Evolutionary conservation across 2,888 invertebrate species (phyloP), one percentile per base, ranked within the genome.

Genomic region (Schizaphis graminum): DNA sequence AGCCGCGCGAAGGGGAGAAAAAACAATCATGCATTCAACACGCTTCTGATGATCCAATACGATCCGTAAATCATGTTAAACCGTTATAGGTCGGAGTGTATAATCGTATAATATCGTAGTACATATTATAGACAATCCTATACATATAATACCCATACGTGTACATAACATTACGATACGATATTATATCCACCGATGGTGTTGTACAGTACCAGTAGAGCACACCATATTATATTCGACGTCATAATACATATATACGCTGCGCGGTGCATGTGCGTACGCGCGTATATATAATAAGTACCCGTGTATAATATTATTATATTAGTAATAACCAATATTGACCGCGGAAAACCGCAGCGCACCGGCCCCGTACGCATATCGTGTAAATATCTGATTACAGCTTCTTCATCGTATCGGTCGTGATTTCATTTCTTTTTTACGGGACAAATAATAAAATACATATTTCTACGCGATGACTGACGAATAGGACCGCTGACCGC

Each of bases 1-100:
- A 77, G 77, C 21, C 35, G 77, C 21, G 77, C 21, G 77, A 77
- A 7, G n/a, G 89, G 90, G 67, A 47, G 77, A 67, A 67, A 47
- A 67, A 89, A 89, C 89, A 89, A 89, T 89, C 89, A 61, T 21
- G n/a, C 49, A n/a, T 67, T 90, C 67, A 67, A 49, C 90, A 67
- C 90, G 90, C 67, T 90, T 90, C 67, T 47, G 77, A 5, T 11
- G 47, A 89, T 41, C 56, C 56, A 13, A 89, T 41, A 44, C 67
- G 90, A 67, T 90, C 47, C 67, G 47, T n/a, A 90, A 67, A 90
- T 90, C 61, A 47, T 35, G 90, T 90, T 49, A 67, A 90, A 90
- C 90, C 90, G 90, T 90, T 89, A 89, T 89, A 57, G n/a, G 44
- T 90, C 47, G 61, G 47, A 24, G 77, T 49, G 67, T 90, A 67